Evolutionary conservation across 2,888 invertebrate species (phyloP).

Genomic region (Furcula furcula): DNA sequence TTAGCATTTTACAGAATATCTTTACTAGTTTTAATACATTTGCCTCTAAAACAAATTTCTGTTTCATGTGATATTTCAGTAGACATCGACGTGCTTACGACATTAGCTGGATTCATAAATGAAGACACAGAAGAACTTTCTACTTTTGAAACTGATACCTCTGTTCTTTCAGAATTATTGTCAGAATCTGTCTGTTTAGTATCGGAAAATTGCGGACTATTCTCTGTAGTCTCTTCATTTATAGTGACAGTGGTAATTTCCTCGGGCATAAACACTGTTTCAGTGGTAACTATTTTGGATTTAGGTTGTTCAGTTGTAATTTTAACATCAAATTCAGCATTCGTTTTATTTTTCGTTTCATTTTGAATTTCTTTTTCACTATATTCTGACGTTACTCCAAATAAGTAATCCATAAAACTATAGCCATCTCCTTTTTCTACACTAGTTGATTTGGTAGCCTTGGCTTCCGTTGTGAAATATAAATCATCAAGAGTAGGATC

Average conservation of each 20-base stretch:
- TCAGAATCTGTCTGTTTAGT: slow-evolving; percentile 22
- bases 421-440: slow-evolving; percentile 56
- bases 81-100: slow-evolving; percentile 88
- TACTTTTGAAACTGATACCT: slow-evolving; percentile 31
- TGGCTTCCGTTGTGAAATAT: slow-evolving; percentile 49
- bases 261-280: slow-evolving; percentile 64
- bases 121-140: slow-evolving; percentile 61
- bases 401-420: slow-evolving; percentile 69
- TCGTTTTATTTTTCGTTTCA: slow-evolving; percentile 23
- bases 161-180: slow-evolving; percentile 29
- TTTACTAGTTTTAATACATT: slow-evolving; percentile 87
- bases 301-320: slow-evolving; percentile 44
- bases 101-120: slow-evolving; percentile 76
- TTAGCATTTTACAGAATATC: slow-evolving; percentile 51
- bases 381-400: slow-evolving; percentile 59
- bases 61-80: slow-evolving; percentile 93
- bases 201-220: slow-evolving; percentile 15
- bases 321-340: slow-evolving; percentile 30
- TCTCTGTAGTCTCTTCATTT: slow-evolving; percentile 19
- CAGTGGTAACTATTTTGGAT: slow-evolving; percentile 54
- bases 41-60: slow-evolving; percentile 93
- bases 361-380: slow-evolving; percentile 30
- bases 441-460: slow-evolving; percentile 37
- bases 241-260: slow-evolving; percentile 54
- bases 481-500: slow-evolving; percentile 59